Percentiles rank a stretch among this genome's conserved stretches.
These are phyloP conservation scores for Lophura nycthemera DNA, from an alignment of 2,113 vertebrate genomes.

Conservation along the genomic window DNA sequence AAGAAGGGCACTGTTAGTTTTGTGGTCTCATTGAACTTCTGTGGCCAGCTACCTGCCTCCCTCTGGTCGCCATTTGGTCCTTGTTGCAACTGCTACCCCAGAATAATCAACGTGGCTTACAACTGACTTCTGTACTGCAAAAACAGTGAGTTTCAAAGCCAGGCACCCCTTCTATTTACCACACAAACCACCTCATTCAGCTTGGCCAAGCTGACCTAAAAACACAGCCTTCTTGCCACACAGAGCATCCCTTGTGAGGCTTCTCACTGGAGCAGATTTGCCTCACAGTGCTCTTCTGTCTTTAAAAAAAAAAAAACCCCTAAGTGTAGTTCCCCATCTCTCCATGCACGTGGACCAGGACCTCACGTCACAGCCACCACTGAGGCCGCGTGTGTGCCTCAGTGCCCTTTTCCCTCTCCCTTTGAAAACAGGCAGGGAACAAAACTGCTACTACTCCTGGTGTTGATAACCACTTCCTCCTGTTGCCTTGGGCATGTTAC, in stretches of 20 bases:
- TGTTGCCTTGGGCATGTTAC: not conserved
- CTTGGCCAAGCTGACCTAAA: conserved; percentile 33
- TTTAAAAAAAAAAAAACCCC: not conserved
- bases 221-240: conserved; percentile 31
- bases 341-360: not conserved
- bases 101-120: not conserved
- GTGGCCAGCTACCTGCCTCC: not conserved
- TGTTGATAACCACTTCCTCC: not conserved
- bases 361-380: not conserved
- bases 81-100: not conserved
- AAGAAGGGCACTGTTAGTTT: not conserved
- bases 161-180: not conserved
- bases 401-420: not conserved
- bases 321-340: not conserved
- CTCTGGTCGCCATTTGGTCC: not conserved
- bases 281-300: not conserved
- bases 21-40: not conserved
- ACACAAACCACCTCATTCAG: not conserved
- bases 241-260: conserved; percentile 52
- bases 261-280: not conserved
- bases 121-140: accelerated
- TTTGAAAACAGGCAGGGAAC: not conserved
- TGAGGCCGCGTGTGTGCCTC: not conserved
- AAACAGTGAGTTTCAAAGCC: not conserved
- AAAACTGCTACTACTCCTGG: not conserved